Conservation (phyloP, 1,140 invertebrate genomes). For the Mya arenaria region DNA sequence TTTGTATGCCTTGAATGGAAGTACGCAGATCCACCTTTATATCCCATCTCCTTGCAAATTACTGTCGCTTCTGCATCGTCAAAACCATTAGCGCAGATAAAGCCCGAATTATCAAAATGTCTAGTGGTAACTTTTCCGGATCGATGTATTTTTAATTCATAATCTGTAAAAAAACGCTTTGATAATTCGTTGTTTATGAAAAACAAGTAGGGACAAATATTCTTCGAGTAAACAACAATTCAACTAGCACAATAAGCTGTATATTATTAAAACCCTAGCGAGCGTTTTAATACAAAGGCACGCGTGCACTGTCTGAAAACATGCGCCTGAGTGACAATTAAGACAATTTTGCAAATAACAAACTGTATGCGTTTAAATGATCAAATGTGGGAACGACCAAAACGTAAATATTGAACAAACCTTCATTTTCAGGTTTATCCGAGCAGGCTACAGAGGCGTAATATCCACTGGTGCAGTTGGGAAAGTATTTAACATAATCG, state of each 20-base stretch:
- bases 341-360: not conserved
- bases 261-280: not conserved
- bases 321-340: not conserved
- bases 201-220: too few species aligned
- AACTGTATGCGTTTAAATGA: not conserved
- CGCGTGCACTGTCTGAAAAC: not conserved
- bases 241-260: not conserved
- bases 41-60: slow-evolving; percentile 69
- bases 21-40: slow-evolving; percentile 61
- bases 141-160: slow-evolving; percentile 26
- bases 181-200: not conserved
- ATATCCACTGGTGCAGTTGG: slow-evolving; percentile 47
- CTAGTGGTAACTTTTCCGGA: slow-evolving; percentile 16
- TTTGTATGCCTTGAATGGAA: too few species aligned
- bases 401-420: not conserved
- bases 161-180: too few species aligned
- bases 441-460: slow-evolving; percentile 66
- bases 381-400: not conserved
- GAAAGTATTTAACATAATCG: slow-evolving; percentile 4
- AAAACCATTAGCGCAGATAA: slow-evolving; percentile 73
- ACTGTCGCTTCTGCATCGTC: slow-evolving; percentile 72
- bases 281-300: not conserved
- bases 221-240: not conserved
- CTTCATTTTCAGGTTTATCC: slow-evolving; percentile 31
- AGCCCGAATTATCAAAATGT: slow-evolving; percentile 45